These are phyloP conservation scores for Rhopilema esculentum DNA, from an alignment of 30 jellyfish, hydroid and myxozoan genomes.

Conservation along the genomic window DNA sequence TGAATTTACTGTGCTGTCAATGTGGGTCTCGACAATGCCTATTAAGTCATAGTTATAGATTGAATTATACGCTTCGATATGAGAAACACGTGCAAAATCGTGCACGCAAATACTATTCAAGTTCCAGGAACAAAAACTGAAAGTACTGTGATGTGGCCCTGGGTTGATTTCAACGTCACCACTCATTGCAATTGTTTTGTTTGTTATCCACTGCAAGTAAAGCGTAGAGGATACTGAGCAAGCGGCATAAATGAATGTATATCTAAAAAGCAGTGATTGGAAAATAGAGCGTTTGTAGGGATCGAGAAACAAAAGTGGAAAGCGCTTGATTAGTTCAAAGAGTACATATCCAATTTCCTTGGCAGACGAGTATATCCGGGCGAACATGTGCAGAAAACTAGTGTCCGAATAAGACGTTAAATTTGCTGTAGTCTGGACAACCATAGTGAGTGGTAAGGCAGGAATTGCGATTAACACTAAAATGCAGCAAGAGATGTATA, in stretches of 20 bases:
- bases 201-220: conserved; percentile 48
- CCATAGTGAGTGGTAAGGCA: conserved; percentile 24
- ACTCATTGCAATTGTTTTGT: conserved; percentile 28
- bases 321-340: conserved; percentile 48
- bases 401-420: conserved; percentile 46
- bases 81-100: conserved; percentile 57
- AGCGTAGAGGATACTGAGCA: conserved; percentile 44
- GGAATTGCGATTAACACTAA: conserved; percentile 40
- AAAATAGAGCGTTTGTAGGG: conserved; percentile 22
- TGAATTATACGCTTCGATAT: conserved; percentile 41
- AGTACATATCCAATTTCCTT: conserved; percentile 29
- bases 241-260: conserved; percentile 22
- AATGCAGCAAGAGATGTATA: conserved; percentile 30
- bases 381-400: conserved; percentile 47
- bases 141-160: conserved; percentile 55
- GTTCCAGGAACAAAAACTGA: no score
- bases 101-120: conserved; percentile 52
- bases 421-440: conserved; percentile 44
- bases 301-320: conserved; percentile 29
- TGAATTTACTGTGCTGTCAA: conserved; percentile 45
- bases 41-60: conserved; percentile 22
- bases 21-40: conserved; percentile 25
- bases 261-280: conserved; percentile 23
- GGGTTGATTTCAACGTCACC: conserved; percentile 55
- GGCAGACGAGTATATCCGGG: conserved; percentile 31